Evolutionary conservation across 2,888 invertebrate genomes (phyloP).

Genomic region (Craniophora ligustri): DNA sequence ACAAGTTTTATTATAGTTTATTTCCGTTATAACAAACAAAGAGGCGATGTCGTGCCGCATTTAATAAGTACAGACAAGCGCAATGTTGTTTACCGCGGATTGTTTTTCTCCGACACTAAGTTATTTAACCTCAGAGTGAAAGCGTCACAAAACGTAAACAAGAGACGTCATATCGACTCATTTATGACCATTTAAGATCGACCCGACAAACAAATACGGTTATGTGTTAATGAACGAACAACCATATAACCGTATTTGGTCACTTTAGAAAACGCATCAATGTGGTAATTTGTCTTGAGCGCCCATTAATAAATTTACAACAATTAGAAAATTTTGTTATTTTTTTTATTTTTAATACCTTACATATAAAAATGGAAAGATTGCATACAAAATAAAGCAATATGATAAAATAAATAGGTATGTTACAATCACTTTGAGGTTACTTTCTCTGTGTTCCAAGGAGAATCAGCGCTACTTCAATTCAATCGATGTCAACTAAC

Average conservation of each 20-base stretch:
- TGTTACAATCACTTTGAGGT: neutral
- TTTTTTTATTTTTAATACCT: no score
- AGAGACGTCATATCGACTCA: slow-evolving; percentile 33
- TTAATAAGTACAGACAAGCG: neutral
- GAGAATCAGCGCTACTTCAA: no score
- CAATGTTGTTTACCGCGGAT: slow-evolving; percentile 24
- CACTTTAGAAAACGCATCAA: slow-evolving; percentile 46
- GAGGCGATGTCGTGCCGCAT: neutral
- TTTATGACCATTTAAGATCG: slow-evolving; percentile 30
- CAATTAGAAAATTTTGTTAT: slow-evolving; percentile 18
- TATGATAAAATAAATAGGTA: neutral
- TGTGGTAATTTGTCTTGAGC: slow-evolving; percentile 22
- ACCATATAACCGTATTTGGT: slow-evolving; percentile 32
- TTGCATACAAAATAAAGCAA: slow-evolving; percentile 19
- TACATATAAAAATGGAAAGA: slow-evolving; percentile 6
- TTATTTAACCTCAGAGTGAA: slow-evolving; percentile 38
- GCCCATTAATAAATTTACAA: slow-evolving; percentile 20
- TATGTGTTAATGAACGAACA: slow-evolving; percentile 39
- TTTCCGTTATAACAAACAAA: neutral
- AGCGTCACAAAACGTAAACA: slow-evolving; percentile 32
- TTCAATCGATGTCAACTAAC: no score
- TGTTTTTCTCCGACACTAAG: slow-evolving; percentile 28
- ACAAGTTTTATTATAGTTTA: neutral
- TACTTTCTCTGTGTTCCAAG: neutral
- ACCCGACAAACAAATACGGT: slow-evolving; percentile 34